Conservation (phyloP, 1,140 invertebrate genomes). For the Melipona quadrifasciata region DNA sequence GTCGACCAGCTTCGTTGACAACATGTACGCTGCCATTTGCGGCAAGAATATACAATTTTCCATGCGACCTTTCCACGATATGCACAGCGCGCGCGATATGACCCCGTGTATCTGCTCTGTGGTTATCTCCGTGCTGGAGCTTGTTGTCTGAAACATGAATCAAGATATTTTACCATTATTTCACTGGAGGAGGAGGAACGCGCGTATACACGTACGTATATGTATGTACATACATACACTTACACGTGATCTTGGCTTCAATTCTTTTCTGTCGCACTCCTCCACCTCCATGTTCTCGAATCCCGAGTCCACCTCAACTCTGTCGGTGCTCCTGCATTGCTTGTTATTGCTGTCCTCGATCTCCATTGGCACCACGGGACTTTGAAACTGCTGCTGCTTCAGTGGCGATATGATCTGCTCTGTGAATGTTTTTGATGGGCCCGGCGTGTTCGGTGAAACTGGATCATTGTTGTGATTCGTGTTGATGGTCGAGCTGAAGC, state of each 20-base stretch:
- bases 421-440: slow-evolving; percentile 73
- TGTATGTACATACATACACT: slow-evolving; percentile 35
- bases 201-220: background rate
- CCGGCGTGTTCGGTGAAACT: slow-evolving; percentile 69
- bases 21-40: slow-evolving; percentile 83
- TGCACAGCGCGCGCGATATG: slow-evolving; percentile 85
- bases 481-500: slow-evolving; percentile 51
- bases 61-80: slow-evolving; percentile 85
- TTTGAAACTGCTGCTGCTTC: slow-evolving; percentile 70
- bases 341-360: slow-evolving; percentile 83
- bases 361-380: slow-evolving; percentile 82
- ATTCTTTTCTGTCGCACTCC: slow-evolving; percentile 79
- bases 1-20: slow-evolving; percentile 79
- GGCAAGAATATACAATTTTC: slow-evolving; percentile 85
- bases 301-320: slow-evolving; percentile 87
- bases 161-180: background rate
- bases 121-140: slow-evolving; percentile 83
- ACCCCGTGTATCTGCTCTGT: slow-evolving; percentile 85
- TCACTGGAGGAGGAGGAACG: too few relatives aligned
- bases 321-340: slow-evolving; percentile 79
- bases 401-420: slow-evolving; percentile 72
- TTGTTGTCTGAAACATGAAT: slow-evolving; percentile 76
- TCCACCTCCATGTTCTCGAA: slow-evolving; percentile 90
- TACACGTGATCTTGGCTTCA: slow-evolving; percentile 77
- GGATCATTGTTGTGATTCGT: slow-evolving; percentile 55